Percentiles rank a stretch among this genome's conserved stretches.
Evolutionary conservation across 2,113 vertebrate genomes (phyloP).

Genomic region (Zootoca vivipara): DNA sequence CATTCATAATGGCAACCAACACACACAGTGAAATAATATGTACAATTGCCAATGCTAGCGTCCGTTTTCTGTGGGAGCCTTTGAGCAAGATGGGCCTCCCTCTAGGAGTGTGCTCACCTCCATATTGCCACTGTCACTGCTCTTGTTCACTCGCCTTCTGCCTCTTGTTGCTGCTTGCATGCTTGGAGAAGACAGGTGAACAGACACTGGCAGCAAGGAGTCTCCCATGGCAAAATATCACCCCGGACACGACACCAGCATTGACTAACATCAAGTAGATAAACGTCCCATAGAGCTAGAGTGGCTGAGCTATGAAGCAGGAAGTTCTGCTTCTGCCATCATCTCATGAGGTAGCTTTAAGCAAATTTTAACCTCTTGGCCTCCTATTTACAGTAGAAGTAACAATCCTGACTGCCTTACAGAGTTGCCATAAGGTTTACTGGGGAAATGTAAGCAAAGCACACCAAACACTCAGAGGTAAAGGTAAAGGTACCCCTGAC

Average conservation of each 20-base stretch:
- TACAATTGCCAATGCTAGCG: too few species aligned
- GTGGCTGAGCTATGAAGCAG: neutral
- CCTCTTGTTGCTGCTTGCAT: neutral
- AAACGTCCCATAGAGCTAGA: neutral
- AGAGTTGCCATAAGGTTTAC: neutral
- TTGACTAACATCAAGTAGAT: neutral
- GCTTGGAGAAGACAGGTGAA: neutral
- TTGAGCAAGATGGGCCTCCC: too few species aligned
- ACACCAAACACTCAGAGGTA: neutral
- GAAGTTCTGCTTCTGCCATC: neutral
- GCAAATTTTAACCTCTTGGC: neutral
- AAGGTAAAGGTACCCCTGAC: too few species aligned
- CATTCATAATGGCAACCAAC: too few species aligned
- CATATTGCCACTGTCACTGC: too few species aligned
- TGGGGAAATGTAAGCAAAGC: neutral
- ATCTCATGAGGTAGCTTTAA: neutral
- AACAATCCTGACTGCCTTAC: neutral
- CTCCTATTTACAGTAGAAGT: neutral
- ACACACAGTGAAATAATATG: too few species aligned
- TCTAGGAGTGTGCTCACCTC: too few species aligned
- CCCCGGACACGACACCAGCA: neutral
- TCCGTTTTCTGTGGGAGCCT: too few species aligned
- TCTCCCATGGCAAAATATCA: neutral
- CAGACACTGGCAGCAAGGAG: neutral
- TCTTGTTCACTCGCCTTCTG: neutral